These are phyloP conservation scores for Carabus problematicus DNA, from an alignment of 2,888 invertebrate genomes.

Conservation along the genomic window DNA sequence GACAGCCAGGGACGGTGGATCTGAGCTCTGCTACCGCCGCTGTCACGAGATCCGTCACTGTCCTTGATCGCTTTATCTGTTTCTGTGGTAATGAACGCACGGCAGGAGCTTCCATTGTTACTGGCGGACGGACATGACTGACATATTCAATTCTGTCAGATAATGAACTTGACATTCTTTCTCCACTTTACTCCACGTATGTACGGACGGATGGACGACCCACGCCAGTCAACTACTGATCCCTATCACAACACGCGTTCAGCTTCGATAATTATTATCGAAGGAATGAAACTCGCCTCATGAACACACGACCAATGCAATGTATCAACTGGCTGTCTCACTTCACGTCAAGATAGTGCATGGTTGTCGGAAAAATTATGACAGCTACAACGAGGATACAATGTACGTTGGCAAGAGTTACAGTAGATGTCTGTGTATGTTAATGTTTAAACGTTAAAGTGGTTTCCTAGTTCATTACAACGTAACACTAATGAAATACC, in stretches of 20 bases:
- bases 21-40: slow-evolving; percentile 7
- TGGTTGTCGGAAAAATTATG: no score
- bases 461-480: no score
- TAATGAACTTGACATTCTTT: slow-evolving; percentile 42
- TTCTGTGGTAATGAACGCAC: slow-evolving; percentile 38
- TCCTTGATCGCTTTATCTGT: slow-evolving; percentile 42
- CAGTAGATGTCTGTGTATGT: no score
- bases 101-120: slow-evolving; percentile 37
- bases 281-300: not conserved
- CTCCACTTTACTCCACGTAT: not conserved
- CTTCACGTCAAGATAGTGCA: no score
- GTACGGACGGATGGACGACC: not conserved
- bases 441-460: no score
- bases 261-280: slow-evolving; percentile 2
- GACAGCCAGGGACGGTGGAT: not conserved
- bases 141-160: slow-evolving; percentile 42
- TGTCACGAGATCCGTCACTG: slow-evolving; percentile 43
- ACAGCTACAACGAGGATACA: no score
- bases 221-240: slow-evolving; percentile 7
- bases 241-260: slow-evolving; percentile 14
- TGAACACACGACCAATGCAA: no score
- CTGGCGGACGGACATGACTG: slow-evolving; percentile 35
- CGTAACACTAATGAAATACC: no score
- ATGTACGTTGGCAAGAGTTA: no score
- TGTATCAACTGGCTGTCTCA: no score